A percentile compares a stretch with the other conserved stretches of the same genome.
These are phyloP conservation scores for Drosophila stalkeri DNA, from an alignment of 2,888 invertebrate genomes.

Conservation along the genomic window DNA sequence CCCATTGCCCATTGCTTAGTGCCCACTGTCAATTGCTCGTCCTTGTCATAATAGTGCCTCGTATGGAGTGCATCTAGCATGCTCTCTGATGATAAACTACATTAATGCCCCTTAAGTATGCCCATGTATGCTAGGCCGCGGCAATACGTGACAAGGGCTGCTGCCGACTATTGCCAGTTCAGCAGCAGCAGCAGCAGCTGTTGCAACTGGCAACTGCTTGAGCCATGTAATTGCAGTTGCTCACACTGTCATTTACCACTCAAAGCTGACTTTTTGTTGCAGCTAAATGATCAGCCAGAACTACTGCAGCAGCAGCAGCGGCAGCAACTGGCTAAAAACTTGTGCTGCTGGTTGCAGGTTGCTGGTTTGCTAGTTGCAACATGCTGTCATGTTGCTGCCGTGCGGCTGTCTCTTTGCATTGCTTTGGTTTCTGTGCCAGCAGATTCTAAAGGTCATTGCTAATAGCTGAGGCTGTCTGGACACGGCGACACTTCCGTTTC, in stretches of 20 bases:
- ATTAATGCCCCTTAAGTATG: conserved; percentile 80
- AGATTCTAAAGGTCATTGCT: conserved; percentile 71
- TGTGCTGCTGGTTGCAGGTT: conserved; percentile 43
- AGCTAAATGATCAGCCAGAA: conserved; percentile 53
- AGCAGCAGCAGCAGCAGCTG: conserved; percentile 5
- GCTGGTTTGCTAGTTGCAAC: conserved; percentile 8
- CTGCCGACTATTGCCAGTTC: conserved; percentile 11
- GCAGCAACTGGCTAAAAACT: conserved; percentile 56
- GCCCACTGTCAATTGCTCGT: conserved; percentile 52
- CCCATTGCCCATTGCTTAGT: conserved; percentile 46
- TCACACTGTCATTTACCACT: conserved; percentile 74
- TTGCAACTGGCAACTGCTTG: conserved; percentile 27
- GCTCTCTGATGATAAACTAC: conserved; percentile 73
- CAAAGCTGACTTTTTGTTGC: conserved; percentile 65
- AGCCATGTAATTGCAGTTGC: conserved; percentile 69
- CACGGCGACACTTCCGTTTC: conserved; percentile 80
- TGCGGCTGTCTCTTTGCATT: conserved; percentile 47
- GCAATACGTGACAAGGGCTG: conserved; percentile 73
- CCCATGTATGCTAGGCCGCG: conserved; percentile 64
- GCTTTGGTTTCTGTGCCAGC: conserved; percentile 76
- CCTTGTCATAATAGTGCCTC: conserved; percentile 48
- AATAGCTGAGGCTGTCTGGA: conserved; percentile 61
- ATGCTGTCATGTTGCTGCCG: conserved; percentile 7
- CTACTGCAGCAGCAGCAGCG: not conserved
- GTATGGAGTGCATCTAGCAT: conserved; percentile 35